Evolutionary conservation across 2,888 invertebrate species (phyloP).

Genomic region (Linhomoeus sp.): DNA sequence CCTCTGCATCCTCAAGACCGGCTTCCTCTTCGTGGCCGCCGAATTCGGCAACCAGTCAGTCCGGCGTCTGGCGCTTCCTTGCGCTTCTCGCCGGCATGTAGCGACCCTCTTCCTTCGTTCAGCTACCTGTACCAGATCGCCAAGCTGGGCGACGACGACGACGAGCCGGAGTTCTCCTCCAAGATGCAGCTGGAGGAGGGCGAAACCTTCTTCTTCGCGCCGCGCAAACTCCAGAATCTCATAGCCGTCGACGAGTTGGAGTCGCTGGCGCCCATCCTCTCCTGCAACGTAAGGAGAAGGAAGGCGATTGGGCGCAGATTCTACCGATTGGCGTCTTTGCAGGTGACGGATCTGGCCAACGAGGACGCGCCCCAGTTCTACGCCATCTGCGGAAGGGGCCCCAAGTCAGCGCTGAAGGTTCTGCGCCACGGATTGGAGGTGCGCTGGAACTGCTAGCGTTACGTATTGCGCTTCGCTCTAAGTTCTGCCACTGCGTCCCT

Average conservation of each 20-base stretch:
- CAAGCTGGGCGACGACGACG: slow-evolving; percentile 95
- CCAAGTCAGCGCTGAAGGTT: slow-evolving; percentile 68
- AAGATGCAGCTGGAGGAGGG: slow-evolving; percentile 95
- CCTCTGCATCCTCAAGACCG: slow-evolving; percentile 94
- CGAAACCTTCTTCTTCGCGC: slow-evolving; percentile 95
- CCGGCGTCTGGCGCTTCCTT: background rate
- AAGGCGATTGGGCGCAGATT: no score
- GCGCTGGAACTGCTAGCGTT: slow-evolving; percentile 1
- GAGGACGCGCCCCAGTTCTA: slow-evolving; percentile 98
- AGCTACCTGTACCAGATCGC: slow-evolving; percentile 95
- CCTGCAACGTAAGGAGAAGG: slow-evolving; percentile 50
- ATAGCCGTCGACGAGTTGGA: slow-evolving; percentile 92
- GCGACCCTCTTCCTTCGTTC: no score
- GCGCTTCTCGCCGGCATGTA: no score
- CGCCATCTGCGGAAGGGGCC: slow-evolving; percentile 81
- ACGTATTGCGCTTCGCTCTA: no score
- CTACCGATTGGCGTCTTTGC: no score
- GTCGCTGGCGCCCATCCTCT: slow-evolving; percentile 72
- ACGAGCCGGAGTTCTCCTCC: slow-evolving; percentile 93
- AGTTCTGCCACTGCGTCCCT: no score
- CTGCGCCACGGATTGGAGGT: slow-evolving; percentile 81
- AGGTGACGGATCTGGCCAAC: slow-evolving; percentile 48
- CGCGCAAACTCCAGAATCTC: slow-evolving; percentile 71
- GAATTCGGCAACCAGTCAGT: slow-evolving; percentile 99
- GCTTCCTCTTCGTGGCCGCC: slow-evolving; percentile 89